These are phyloP conservation scores for Oryctes rhinoceros DNA, from an alignment of 1,140 invertebrate species.

Conservation along the genomic window DNA sequence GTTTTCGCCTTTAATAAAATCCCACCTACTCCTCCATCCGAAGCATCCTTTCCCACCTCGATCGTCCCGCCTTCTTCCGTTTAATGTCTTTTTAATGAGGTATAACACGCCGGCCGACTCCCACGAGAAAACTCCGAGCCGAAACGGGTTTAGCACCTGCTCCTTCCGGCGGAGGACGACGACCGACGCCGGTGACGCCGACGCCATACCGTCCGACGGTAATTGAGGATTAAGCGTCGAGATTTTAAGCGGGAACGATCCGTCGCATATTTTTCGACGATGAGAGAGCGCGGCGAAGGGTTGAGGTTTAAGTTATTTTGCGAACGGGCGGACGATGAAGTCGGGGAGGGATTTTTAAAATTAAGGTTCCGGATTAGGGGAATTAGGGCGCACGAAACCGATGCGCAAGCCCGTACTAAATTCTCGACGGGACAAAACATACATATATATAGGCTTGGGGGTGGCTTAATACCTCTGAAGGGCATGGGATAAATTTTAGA, in stretches of 20 bases:
- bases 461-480: too few species aligned
- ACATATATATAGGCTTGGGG: too few species aligned
- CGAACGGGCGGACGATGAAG: too few species aligned
- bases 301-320: too few species aligned
- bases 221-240: constrained; percentile 2
- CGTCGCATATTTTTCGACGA: constrained; percentile 1
- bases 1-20: neutral
- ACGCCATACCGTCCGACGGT: neutral
- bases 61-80: neutral
- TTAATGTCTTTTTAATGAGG: constrained; percentile 19
- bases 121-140: neutral
- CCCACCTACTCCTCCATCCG: neutral
- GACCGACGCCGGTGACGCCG: neutral
- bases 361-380: too few species aligned
- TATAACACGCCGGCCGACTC: neutral
- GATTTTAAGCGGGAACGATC: neutral
- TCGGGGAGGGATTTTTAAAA: too few species aligned
- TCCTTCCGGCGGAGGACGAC: neutral
- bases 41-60: neutral
- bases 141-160: constrained; percentile 15
- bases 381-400: too few species aligned
- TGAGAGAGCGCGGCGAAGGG: too few species aligned
- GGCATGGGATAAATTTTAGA: too few species aligned
- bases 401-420: too few species aligned
- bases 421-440: too few species aligned